phyloP scores from a whole-genome alignment of 1,140 invertebrate species.

The Yoshiicerus persimilis region DNA sequence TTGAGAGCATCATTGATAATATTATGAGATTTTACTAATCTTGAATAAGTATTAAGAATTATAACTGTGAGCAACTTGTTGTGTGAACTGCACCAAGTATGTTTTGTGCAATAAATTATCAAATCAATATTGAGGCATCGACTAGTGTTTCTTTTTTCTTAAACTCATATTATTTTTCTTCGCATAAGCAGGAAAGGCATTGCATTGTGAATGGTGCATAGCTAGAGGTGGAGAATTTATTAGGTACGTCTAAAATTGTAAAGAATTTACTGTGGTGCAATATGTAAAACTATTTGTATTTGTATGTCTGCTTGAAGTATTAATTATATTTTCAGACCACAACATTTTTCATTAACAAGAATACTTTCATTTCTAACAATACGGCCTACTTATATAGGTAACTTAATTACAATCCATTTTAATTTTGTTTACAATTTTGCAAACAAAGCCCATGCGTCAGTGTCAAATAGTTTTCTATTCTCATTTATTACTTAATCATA shows the following conservation, averaged over 20 bases:
- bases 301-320: too few relatives aligned
- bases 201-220: too few relatives aligned
- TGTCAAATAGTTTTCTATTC: neutral
- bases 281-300: too few relatives aligned
- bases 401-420: too few relatives aligned
- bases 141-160: too few relatives aligned
- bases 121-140: too few relatives aligned
- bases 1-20: slow-evolving; percentile 9
- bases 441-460: neutral
- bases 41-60: slow-evolving; percentile 16
- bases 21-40: slow-evolving; percentile 19
- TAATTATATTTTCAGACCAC: too few relatives aligned
- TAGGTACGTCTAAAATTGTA: too few relatives aligned
- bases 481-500: neutral
- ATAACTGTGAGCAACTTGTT: slow-evolving; percentile 13
- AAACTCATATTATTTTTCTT: too few relatives aligned
- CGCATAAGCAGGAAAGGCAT: too few relatives aligned
- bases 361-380: neutral
- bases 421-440: neutral
- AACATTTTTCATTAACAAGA: neutral
- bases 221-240: too few relatives aligned
- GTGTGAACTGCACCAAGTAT: neutral
- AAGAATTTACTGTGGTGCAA: too few relatives aligned
- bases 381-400: neutral
- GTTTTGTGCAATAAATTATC: slow-evolving; percentile 14